Conservation (phyloP, 2,797 vertebrate genomes). For the Poeciliopsis presidionis region DNA sequence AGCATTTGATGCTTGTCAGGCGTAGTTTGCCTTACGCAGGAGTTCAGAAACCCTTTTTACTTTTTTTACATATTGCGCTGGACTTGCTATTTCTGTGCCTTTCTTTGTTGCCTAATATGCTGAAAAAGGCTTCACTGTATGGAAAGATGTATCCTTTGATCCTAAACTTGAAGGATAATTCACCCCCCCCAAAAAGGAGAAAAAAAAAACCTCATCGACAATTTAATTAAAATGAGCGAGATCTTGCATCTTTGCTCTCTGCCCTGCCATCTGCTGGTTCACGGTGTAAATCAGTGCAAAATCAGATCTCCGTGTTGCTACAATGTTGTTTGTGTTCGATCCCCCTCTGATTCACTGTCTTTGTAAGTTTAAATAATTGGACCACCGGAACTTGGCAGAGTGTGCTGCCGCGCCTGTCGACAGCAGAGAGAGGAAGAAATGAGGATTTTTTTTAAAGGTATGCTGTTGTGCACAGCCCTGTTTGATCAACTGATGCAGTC, state of each 20-base stretch:
- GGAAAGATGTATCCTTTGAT: constrained; percentile 79
- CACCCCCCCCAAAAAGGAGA: constrained; percentile 35
- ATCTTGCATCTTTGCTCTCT: constrained; percentile 42
- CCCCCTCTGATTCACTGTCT: constrained; percentile 41
- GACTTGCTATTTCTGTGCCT: constrained; percentile 57
- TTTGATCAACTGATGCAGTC: constrained; percentile 67
- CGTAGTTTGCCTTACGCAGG: constrained; percentile 53
- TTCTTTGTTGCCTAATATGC: constrained; percentile 71
- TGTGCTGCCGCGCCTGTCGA: constrained; percentile 40
- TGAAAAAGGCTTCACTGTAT: constrained; percentile 57
- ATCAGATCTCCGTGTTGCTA: constrained; percentile 38
- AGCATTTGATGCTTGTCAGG: constrained; percentile 67
- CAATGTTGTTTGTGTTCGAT: constrained; percentile 17
- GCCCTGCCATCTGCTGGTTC: constrained; percentile 55
- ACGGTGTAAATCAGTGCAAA: constrained; percentile 33
- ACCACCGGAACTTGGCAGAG: constrained; percentile 63
- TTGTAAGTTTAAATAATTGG: constrained; percentile 63
- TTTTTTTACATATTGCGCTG: constrained; percentile 43
- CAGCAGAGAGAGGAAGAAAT: constrained; percentile 42
- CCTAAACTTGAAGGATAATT: constrained; percentile 73
- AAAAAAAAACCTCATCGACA: constrained; percentile 51
- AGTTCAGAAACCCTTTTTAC: constrained; percentile 54
- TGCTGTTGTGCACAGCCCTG: constrained; percentile 31
- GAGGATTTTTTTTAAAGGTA: constrained; percentile 17
- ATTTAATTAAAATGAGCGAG: constrained; percentile 76